Percentiles rank a stretch among this genome's conserved stretches.
Evolutionary conservation across 2,113 vertebrate genomes (phyloP).

Genomic region (Thryonomys swinderianus): DNA sequence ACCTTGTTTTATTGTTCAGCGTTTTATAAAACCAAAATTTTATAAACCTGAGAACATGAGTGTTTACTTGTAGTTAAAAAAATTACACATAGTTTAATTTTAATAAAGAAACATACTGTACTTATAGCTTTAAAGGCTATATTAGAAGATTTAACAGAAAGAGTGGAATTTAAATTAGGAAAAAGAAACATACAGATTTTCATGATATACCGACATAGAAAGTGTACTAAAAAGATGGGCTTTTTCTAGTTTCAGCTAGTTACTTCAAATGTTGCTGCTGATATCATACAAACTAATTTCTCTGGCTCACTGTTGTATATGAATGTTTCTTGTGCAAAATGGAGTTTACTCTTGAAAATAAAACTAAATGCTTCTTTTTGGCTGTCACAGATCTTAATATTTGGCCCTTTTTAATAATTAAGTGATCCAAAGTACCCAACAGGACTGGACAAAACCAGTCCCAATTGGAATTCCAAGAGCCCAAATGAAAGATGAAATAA

Average conservation of each 20-base stretch:
- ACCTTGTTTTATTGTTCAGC: slow-evolving; percentile 16
- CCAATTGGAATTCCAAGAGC: neutral
- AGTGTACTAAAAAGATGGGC: neutral
- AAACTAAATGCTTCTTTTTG: slow-evolving; percentile 45
- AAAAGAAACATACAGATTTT: neutral
- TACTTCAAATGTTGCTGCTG: neutral
- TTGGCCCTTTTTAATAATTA: slow-evolving; percentile 9
- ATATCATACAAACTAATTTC: neutral
- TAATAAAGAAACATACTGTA: slow-evolving; percentile 44
- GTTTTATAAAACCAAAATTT: slow-evolving; percentile 10
- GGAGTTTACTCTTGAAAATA: slow-evolving; percentile 22
- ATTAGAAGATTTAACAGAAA: slow-evolving; percentile 30
- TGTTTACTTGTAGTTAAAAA: slow-evolving; percentile 10
- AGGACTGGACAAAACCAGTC: neutral
- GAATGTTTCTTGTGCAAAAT: slow-evolving; percentile 33
- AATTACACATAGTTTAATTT: slow-evolving; percentile 28
- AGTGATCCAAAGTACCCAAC: neutral
- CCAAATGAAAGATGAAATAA: neutral
- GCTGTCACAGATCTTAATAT: slow-evolving; percentile 8
- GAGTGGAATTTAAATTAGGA: slow-evolving; percentile 31
- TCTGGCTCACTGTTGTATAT: neutral
- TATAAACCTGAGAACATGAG: slow-evolving; percentile 14
- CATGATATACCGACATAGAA: neutral
- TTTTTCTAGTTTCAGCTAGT: neutral
- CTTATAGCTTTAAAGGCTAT: slow-evolving; percentile 32